Conservation (phyloP, 1,140 invertebrate species). For the Eufriesea mexicana region DNA sequence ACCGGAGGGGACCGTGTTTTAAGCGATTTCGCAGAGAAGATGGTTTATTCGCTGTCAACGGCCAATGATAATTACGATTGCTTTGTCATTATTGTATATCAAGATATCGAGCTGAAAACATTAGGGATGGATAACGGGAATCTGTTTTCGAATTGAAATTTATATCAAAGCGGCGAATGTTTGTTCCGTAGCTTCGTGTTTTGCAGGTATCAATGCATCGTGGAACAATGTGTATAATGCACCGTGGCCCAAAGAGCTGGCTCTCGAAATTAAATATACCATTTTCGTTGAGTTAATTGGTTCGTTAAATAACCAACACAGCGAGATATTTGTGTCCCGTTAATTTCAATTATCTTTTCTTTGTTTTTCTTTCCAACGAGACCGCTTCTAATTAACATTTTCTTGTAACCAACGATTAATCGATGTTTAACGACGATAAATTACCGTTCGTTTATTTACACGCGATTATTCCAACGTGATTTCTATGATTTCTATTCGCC, state of each 20-base stretch:
- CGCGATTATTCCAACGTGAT: background rate
- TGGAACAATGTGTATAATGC: background rate
- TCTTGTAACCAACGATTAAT: no score
- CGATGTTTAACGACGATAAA: no score
- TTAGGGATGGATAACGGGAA: no score
- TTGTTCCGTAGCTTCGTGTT: background rate
- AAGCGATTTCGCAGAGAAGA: background rate
- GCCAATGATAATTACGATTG: background rate
- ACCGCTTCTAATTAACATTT: background rate
- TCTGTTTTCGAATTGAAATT: background rate
- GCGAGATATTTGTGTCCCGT: background rate
- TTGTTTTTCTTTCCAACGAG: background rate
- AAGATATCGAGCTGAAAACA: background rate
- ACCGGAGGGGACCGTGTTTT: background rate
- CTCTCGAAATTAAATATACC: background rate
- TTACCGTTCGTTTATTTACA: background rate
- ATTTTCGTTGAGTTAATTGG: background rate
- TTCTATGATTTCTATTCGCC: no score
- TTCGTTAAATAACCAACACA: background rate
- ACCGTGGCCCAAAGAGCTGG: background rate
- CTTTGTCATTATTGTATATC: background rate
- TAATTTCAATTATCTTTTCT: background rate
- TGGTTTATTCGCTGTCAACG: background rate
- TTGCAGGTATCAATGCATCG: background rate
- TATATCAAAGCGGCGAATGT: background rate